Base-by-base conservation (phyloP, 2,888 invertebrate species). In the Noctua janthina region DNA sequence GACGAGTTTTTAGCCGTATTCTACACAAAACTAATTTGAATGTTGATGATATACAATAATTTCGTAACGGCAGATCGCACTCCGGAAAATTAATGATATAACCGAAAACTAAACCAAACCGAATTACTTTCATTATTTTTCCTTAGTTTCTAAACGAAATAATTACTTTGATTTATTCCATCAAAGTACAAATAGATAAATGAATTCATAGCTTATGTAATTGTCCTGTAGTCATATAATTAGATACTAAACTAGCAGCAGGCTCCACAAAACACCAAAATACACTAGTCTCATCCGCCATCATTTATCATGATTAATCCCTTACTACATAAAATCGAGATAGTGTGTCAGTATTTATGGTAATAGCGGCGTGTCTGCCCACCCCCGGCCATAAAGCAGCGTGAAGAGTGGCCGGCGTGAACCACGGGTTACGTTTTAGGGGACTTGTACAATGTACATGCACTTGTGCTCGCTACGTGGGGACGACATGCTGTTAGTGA, bases 361-460 rank as follows among this genome's bases (percentile, higher is more conserved):
- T 85, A 83, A 85, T 83, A 77, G 83, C 70, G 2, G n/a, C 39
- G 56, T 54, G 74, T 82, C 81, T 80, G 59, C 73, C 78, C 82
- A 75, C 81, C 51, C 81, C 35, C 43, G 69, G 79, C 73, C 43
- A 82, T 87, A 88, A 88, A 87, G 49, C 78, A 82, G 67, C 78
- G 54, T 87, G 84, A 87, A 82, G 84, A 80, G 84, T 87, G 77
- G 78, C 68, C 49, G 39, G 54, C 70, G 67, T 71, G 81, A 78
- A 69, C 56, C 68, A 15, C 10, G 77, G 81, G 78, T 75, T 56
- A 77, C 29, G 56, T 54, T 71, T 64, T 62, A 78, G 64, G 39
- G n/a, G 64, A 35, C 29, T 59, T 68, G 43, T 73, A 35, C 35
- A 3, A 29, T 3, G 35, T 35, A 70, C 66, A 62, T 75, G 69